Conservation (phyloP, 2,888 invertebrate genomes). For the Mesorhabditis belari region DNA sequence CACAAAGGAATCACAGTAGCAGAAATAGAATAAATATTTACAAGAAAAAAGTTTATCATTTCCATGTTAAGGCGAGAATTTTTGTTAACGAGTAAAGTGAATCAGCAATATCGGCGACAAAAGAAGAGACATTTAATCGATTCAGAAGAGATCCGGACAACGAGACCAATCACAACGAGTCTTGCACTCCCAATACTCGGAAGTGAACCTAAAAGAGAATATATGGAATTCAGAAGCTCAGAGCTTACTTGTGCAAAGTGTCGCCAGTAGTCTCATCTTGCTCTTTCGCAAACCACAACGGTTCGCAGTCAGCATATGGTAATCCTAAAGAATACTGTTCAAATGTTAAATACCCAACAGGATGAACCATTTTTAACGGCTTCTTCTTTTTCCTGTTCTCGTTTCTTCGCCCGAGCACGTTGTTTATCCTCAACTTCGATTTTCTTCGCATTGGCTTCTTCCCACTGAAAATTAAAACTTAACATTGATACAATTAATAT, state of each 20-base stretch:
- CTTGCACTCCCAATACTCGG: slow-evolving; percentile 89
- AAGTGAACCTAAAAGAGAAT: slow-evolving; percentile 60
- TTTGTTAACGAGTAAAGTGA: too few species aligned
- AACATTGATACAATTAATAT: too few species aligned
- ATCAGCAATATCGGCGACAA: too few species aligned
- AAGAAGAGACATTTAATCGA: too few species aligned
- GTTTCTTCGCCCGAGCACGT: slow-evolving; percentile 69
- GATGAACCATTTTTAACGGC: slow-evolving; percentile 57
- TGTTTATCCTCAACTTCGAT: slow-evolving; percentile 89
- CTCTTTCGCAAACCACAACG: slow-evolving; percentile 78
- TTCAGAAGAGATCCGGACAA: slow-evolving; percentile 81
- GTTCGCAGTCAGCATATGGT: slow-evolving; percentile 70
- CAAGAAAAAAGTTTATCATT: too few species aligned
- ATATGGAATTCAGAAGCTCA: too few species aligned
- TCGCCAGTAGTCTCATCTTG: slow-evolving; percentile 26
- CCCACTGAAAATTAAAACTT: too few species aligned
- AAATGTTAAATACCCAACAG: slow-evolving; percentile 1
- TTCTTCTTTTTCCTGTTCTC: slow-evolving; percentile 73
- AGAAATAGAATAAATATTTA: too few species aligned
- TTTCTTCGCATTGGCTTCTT: slow-evolving; percentile 69
- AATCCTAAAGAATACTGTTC: slow-evolving; percentile 41
- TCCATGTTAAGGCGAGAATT: too few species aligned
- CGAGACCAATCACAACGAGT: slow-evolving; percentile 75
- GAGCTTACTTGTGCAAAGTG: neutral
- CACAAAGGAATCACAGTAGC: too few species aligned